Evolutionary conservation across 2,113 vertebrate genomes (phyloP).

Genomic region (Mesembrinibis cayennensis): DNA sequence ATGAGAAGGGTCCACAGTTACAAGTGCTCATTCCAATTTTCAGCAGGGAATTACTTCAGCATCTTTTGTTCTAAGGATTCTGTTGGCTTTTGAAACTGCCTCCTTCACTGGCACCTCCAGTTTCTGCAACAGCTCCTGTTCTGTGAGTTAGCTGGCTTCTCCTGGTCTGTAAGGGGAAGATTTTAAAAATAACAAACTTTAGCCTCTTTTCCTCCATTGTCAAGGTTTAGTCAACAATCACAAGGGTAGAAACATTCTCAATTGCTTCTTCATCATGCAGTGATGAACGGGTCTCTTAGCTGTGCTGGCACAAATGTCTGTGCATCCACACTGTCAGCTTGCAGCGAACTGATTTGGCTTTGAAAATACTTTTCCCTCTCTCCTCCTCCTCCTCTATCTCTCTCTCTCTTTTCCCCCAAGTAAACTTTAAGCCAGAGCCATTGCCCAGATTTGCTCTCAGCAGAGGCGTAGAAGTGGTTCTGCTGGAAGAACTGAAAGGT

Average conservation of each 20-base stretch:
- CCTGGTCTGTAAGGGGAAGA: background rate
- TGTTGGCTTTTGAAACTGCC: background rate
- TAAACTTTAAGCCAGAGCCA: background rate
- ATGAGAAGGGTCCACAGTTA: background rate
- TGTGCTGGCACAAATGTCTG: background rate
- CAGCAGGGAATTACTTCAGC: background rate
- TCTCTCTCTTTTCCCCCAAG: background rate
- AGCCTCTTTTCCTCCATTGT: background rate
- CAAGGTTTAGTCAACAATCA: conserved; percentile 35
- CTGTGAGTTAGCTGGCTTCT: background rate
- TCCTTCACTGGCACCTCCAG: conserved; percentile 5
- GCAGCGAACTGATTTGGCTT: background rate
- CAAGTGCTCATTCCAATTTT: conserved; percentile 21
- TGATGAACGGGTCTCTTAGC: conserved; percentile 12
- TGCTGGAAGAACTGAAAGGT: background rate
- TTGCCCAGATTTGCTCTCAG: background rate
- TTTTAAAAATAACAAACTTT: conserved; percentile 23
- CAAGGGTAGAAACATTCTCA: conserved; percentile 35
- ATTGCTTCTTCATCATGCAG: background rate
- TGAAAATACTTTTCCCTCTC: background rate
- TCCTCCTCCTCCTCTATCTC: background rate
- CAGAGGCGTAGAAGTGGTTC: background rate
- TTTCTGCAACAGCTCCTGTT: background rate
- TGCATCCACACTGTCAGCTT: background rate
- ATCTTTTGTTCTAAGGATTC: conserved; percentile 43